Base-by-base conservation (phyloP, 2,113 vertebrate genomes). In the Misgurnus mizolepis region DNA sequence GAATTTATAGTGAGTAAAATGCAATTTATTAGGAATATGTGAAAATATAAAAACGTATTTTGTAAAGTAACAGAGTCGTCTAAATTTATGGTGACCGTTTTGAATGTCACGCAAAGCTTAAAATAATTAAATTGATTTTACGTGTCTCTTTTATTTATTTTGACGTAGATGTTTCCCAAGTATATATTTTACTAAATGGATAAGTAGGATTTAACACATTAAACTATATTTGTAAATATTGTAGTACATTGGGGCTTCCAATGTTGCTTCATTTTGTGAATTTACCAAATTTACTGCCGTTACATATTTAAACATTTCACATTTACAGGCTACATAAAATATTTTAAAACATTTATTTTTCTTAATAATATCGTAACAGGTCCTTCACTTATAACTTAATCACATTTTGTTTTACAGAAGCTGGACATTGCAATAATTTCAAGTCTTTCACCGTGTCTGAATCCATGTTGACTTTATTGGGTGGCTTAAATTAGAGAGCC, bases 401-500 rank as follows among this genome's bases (percentile, higher is more conserved):
- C 55, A n/a, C 55, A 18, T 45, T 61, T 61, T 74, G 12, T 69
- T 49, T 79, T 2, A 60, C 12, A 60, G 66, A 71, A 80, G 18
- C 4, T 45, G 34, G 4, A 65, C 41, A 55, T 22, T 80, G 6
- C 47, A 80, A 61, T 43, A 55, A 66, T 62, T 17, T 8, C 49
- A 89, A 84, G 86, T 55, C 85, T 67, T 80, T 83, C 85, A 61
- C 76, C 87, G 84, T 81, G 83, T 88, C 87, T 89, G 88, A 91
- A 89, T 92, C 86, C 89, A 93, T 90, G 89, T 84, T 88, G 89
- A 90, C 88, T 94, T 93, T 93, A 93, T 93, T 93, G 89, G 89
- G 85, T 90, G 92, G 89, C 90, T 93, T 80, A 85, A 86, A 88
- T 89, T 73, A 90, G 90, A 92, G 93, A 94, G 95, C 95, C 95